Evolutionary conservation across 2,888 invertebrate species (phyloP), one percentile per base, ranked within the genome.

Genomic region (Noctua janthina): DNA sequence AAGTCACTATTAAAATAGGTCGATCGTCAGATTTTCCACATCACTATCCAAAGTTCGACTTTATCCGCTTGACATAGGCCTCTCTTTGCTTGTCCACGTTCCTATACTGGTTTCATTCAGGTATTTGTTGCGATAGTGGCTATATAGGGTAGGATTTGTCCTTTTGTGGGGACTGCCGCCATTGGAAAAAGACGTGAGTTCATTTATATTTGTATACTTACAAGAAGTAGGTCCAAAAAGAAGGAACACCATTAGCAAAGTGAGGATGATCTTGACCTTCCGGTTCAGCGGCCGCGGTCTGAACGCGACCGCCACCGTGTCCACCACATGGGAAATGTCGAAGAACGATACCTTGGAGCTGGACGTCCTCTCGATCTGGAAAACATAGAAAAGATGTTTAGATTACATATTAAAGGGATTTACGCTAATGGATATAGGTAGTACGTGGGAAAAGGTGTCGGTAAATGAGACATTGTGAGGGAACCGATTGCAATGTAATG

Each of bases 291-390:
- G 89, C 0, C 97, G 94, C 10, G 93, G 91, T 56, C 94, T 94
- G 86, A 97, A 96, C 1, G 97, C 97, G 15, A 97, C 97, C 1
- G 93, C 91, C 2, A 97, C 92, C 0, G 97, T 97, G 2, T 97
- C 97, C 1, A 91, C 86, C 1, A 97, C 95, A 92, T 99, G 98
- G 35, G 97, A 97, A 23, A 98, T 93, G 89, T 98, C 97, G 93
- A 99, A 98, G 94, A 99, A 98, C 81, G 98, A 98, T 1, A 95
- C 94, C 0, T 93, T 93, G 2, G 86, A 74, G 62, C 87, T 89
- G 13, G 89, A 88, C 10, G 89, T 83, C 15, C 96, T 92, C 81
- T 95, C 94, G 80, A 96, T 93, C 96, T 96, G 95, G 49, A 92
- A 93, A 49, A 8, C 64, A 81, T 4, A 10, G 7, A 17, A 43